phyloP scores from a whole-genome alignment of 2,888 invertebrate species.

The Luperina nickerlii region DNA sequence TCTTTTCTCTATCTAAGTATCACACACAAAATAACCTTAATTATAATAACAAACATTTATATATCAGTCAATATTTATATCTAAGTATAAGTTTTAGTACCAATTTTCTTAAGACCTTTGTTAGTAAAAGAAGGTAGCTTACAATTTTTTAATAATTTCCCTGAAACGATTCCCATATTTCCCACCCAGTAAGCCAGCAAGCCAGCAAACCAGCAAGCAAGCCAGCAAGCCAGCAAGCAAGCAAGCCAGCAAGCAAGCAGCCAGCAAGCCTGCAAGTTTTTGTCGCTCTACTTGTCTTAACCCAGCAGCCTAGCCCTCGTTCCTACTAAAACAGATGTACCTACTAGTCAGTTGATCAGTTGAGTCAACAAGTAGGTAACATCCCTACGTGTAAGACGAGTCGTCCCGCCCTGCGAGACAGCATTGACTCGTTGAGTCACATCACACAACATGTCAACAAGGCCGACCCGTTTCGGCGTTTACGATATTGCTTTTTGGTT shows the following conservation, averaged over 20 bases:
- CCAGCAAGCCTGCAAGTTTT: neutral
- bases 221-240: too few species aligned
- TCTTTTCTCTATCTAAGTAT: neutral
- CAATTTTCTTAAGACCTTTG: neutral
- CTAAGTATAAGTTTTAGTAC: neutral
- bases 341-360: neutral
- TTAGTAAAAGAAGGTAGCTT: neutral
- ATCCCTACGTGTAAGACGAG: constrained; percentile 56
- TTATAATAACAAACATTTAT: too few species aligned
- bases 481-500: constrained; percentile 84
- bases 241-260: too few species aligned
- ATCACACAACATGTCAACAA: constrained; percentile 83
- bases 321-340: neutral
- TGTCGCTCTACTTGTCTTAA: too few species aligned
- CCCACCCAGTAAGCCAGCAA: neutral
- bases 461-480: constrained; percentile 80
- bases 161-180: neutral
- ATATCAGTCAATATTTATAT: neutral
- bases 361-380: constrained; percentile 34
- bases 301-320: neutral
- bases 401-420: constrained; percentile 67
- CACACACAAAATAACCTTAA: neutral
- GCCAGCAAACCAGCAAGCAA: neutral
- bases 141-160: neutral
- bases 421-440: constrained; percentile 84